Base-by-base conservation (phyloP, 92 coral and sea anemone species). In the Phymanthus crucifer region DNA sequence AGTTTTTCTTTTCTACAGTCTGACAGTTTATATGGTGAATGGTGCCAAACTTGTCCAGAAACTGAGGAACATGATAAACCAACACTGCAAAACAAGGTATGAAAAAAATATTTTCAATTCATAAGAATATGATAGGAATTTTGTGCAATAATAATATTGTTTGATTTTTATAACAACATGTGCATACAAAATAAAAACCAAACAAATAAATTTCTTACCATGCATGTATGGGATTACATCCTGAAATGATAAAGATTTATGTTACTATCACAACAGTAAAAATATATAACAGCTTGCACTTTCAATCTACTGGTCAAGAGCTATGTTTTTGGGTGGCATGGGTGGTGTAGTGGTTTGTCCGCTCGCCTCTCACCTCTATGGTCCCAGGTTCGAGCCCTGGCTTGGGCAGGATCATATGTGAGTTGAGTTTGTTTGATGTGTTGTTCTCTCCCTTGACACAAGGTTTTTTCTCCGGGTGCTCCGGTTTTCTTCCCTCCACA, bases 201-300 rank as follows among this genome's bases (percentile, higher is more conserved):
- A 65, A 12, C 32, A 65, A 26, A 32, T n/a, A 65, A 29, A 27
- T 16, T 66, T 29, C 83, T 58, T 85, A 79, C 89, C 89, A 66
- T 85, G 89, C 54, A 85, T 73, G 50, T 85, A 85, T 32, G 89
- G 89, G 23, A 78, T 79, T 36, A 85, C 46, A 50, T 85, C 89
- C 80, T 78, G 61, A 24, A 78, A 67, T 12, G 10, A 78, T 35
- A 66, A 40, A 36, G 14, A 78, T 52, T 38, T 21, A 38, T 10
- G 52, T 52, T 37, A 61, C 48, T 66, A 61, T 23, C 54, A 78
- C 45, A n/a, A 36, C 70, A 33, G 14, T 56, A 21, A 77, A 24
- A 32, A 61, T 5, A 64, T 66, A 50, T 50, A 50, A 50, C 24
- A 50, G 58, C 58, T 4, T 50, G 3, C 24, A 17, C 24, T 50